Evolutionary conservation across 2,113 vertebrate genomes (phyloP).

Genomic region (Ptyas mucosa): DNA sequence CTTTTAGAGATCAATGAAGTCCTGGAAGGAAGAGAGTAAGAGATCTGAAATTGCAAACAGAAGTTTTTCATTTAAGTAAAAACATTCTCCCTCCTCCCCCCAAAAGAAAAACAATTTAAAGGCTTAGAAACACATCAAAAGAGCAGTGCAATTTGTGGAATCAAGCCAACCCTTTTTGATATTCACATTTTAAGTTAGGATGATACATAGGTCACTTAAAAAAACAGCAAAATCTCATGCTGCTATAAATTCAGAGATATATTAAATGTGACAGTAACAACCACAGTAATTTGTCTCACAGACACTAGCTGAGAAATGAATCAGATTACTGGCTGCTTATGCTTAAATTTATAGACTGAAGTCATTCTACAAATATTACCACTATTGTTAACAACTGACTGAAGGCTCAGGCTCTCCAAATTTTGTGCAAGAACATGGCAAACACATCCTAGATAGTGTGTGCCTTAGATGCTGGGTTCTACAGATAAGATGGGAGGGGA

Average conservation of each 20-base stretch:
- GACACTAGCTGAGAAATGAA: neutral
- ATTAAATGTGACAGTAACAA: neutral
- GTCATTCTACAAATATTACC: neutral
- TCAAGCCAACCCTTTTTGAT: neutral
- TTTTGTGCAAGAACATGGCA: neutral
- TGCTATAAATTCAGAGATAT: neutral
- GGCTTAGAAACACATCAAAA: neutral
- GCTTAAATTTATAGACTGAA: neutral
- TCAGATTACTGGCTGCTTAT: neutral
- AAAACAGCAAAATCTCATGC: neutral
- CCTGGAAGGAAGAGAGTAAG: neutral
- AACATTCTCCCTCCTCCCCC: neutral
- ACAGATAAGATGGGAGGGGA: slow-evolving; percentile 6
- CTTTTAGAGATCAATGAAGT: neutral
- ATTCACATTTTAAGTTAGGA: neutral
- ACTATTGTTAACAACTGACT: neutral
- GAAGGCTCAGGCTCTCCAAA: neutral
- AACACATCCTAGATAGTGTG: neutral
- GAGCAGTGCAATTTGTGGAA: neutral
- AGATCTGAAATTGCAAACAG: neutral
- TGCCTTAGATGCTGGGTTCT: neutral
- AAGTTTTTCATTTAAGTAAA: neutral
- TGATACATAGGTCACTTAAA: neutral
- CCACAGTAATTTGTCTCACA: neutral
- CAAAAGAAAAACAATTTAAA: neutral